Base-by-base conservation (phyloP, 2,888 invertebrate genomes). In the Caenorhabditis sinica region DNA sequence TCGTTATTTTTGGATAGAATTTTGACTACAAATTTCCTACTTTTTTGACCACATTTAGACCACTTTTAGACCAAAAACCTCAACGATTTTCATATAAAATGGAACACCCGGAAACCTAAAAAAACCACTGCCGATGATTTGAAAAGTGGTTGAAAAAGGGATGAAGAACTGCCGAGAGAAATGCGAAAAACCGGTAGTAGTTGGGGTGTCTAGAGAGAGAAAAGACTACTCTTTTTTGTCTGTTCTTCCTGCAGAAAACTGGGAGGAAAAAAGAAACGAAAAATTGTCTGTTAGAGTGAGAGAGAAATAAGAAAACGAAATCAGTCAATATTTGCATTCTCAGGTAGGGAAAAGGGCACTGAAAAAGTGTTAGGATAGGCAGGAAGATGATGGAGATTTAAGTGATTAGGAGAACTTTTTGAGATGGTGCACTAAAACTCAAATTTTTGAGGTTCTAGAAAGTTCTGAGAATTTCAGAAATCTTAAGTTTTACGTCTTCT, bases 131-230 rank as follows among this genome's bases (percentile, higher is more conserved):
- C 3, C 11, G 49, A 49, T 49, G 49, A 40, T 40, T 40, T 13
- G 40, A 49, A 56, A 28, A 28, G 56, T 56, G 15, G 56, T 56
- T 25, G 56, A 56, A 56, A 25, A 56, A 28, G 15, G 56, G 28
- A 53, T 53, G 15, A 15, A n/a, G 45, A 17, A 45, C 15, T 17
- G 9, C 6, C 13, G 65, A 65, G 28, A 43, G 25, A 25, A 30
- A 33, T 20, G 58, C 17, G 58, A 30, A 71, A 58, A 71, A 68
- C 68, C 68, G 68, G 68, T 68, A 68, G 68, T 49, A 51, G 43
- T 40, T 11, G 30, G n/a, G 5, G 23, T 11, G 51, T 11, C 56
- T 11, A 28, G 15, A n/a, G 49, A 15, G 40, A 40, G 49, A 20
- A 20, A 49, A 4, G 49, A 49, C 20, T 45, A 45, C 45, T 45